Base-by-base conservation (phyloP, 2,888 invertebrate species). In the Plebejus anna region DNA sequence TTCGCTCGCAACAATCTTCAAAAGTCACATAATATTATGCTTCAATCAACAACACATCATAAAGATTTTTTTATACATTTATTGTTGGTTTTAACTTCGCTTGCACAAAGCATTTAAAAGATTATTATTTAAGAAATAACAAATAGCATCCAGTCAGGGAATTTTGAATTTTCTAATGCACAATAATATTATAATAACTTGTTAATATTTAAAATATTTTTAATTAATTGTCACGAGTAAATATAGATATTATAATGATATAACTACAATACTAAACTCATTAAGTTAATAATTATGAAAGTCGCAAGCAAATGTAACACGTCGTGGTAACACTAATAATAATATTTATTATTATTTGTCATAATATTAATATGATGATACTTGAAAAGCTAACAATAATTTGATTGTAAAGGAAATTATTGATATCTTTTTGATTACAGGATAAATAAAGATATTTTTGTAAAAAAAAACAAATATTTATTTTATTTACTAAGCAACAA, bases 351-450 rank as follows among this genome's bases (percentile, higher is more conserved):
- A 9, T 22, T 13, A 72, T 77, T 3, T 61, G 71, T n/a, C 28
- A 5, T 11, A 78, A 0, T 42, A 9, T 6, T 9, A 22, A 9
- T 47, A 11, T 47, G 47, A 2, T 11, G 2, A 47, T 47, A 11
- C 70, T 76, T 61, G 73, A 73, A 78, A 78, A 55, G 70, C 6
- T 73, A 76, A 78, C 76, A 59, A 51, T 71, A 76, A n/a, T 71
- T 61, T 16, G 4, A 66, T 22, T 66, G 4, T 36, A 38, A 76
- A 22, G 42, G 70, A 66, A 75, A 66, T 70, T 55, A 70, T 42
- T 32, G 77, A 61, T 75, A 75, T 72, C 75, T 77, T 75, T 77
- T 77, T 75, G 57, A 77, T 71, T 59, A 57, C 11, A 51, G 32
- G 47, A 47, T 4, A 42, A 72, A 51, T 72, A 72, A 72, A 72